These are phyloP conservation scores for Colletes collaris DNA, from an alignment of 2,888 invertebrate genomes.

Conservation along the genomic window DNA sequence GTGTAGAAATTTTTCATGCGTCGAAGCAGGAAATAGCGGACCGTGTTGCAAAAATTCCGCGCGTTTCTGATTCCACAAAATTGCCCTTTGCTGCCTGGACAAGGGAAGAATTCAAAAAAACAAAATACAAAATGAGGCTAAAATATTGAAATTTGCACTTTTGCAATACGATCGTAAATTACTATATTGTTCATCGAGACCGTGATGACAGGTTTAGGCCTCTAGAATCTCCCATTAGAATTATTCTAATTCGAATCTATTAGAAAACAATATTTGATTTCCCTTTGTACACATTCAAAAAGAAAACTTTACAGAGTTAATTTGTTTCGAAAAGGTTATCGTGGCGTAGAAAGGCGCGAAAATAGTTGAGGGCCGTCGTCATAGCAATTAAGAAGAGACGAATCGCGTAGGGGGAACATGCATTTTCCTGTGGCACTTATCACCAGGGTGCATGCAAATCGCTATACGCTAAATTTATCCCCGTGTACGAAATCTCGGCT, in stretches of 20 bases:
- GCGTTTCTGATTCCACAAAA: neutral
- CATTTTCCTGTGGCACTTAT: constrained; percentile 38
- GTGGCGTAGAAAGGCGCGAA: neutral
- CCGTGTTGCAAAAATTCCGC: neutral
- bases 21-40: neutral
- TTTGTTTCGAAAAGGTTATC: no score
- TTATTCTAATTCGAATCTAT: no score
- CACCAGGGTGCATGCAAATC: constrained; percentile 51
- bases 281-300: no score
- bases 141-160: no score
- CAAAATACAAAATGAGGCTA: no score
- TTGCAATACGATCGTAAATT: no score
- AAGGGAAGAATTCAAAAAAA: neutral
- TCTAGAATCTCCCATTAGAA: no score
- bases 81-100: neutral
- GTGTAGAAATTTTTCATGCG: constrained; percentile 55
- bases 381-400: constrained; percentile 9
- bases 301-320: no score
- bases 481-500: constrained; percentile 54
- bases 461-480: constrained; percentile 52
- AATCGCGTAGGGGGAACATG: neutral
- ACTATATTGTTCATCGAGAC: no score
- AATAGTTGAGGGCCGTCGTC: constrained; percentile 1
- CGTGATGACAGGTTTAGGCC: no score
- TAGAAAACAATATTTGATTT: no score